Conservation (phyloP, 2,113 vertebrate species). For the Daphoenositta chrysoptera region DNA sequence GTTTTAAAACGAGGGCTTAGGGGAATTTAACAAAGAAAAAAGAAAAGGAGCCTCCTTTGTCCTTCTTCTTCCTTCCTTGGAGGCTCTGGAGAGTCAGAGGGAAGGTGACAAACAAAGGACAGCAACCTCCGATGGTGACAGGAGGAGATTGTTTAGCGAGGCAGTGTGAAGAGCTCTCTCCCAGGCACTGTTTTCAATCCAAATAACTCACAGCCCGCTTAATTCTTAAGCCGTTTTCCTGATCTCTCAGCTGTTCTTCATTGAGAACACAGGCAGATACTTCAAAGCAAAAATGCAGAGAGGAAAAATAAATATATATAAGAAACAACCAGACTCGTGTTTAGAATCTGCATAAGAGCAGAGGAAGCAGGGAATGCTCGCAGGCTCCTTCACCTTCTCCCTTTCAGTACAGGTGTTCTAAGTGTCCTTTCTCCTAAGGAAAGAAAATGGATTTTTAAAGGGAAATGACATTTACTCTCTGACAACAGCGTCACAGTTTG, state of each 20-base stretch:
- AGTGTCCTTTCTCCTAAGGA: not conserved
- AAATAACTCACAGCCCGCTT: slow-evolving; percentile 14
- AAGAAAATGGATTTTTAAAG: not conserved
- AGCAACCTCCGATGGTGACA: not conserved
- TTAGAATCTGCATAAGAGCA: not conserved
- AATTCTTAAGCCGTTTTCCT: slow-evolving; percentile 12
- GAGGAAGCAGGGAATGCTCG: not conserved
- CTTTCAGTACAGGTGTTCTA: not conserved
- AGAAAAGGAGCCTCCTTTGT: not conserved
- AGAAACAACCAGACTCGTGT: not conserved
- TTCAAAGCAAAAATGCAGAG: not conserved
- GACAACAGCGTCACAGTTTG: not conserved
- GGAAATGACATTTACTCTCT: not conserved
- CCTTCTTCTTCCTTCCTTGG: not conserved
- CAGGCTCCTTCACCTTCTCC: not conserved
- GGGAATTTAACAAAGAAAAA: not conserved
- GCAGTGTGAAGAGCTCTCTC: slow-evolving; percentile 12
- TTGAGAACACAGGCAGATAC: not conserved
- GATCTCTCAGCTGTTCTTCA: slow-evolving; percentile 31
- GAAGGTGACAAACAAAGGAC: slow-evolving; percentile 51
- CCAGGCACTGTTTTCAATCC: slow-evolving; percentile 35
- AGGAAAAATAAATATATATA: not conserved
- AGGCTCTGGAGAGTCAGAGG: slow-evolving; percentile 3
- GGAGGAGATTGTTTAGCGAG: slow-evolving; percentile 12
- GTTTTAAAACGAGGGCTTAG: not conserved